Evolutionary conservation across 2,797 vertebrate genomes (phyloP).

Genomic region (Knipowitschia caucasica): DNA sequence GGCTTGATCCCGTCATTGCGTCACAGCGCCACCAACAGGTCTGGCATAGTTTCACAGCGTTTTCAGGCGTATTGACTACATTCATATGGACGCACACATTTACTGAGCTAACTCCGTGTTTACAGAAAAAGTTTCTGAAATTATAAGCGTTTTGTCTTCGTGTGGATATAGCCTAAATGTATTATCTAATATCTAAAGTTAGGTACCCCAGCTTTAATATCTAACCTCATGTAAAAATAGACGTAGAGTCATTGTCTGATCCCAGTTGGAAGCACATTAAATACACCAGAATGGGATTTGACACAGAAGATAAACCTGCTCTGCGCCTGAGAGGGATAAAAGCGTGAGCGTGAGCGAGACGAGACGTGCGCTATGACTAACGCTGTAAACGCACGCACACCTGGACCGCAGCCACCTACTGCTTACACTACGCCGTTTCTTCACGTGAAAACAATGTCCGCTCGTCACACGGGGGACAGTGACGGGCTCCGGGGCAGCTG

Average conservation of each 20-base stretch:
- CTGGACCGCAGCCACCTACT: slow-evolving; percentile 29
- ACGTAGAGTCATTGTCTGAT: background rate
- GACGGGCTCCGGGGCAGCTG: background rate
- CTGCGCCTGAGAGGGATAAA: slow-evolving; percentile 33
- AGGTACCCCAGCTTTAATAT: too few relatives aligned
- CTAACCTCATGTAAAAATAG: background rate
- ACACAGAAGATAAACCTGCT: slow-evolving; percentile 27
- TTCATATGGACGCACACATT: too few relatives aligned
- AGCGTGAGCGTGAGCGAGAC: slow-evolving; percentile 43
- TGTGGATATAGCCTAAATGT: too few relatives aligned
- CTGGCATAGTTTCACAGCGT: too few relatives aligned
- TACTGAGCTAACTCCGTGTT: too few relatives aligned
- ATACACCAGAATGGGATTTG: slow-evolving; percentile 26
- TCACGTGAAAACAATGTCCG: slow-evolving; percentile 33
- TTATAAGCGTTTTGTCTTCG: too few relatives aligned
- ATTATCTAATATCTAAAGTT: too few relatives aligned
- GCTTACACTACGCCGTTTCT: slow-evolving; percentile 1
- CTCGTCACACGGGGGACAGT: slow-evolving; percentile 26
- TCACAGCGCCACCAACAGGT: too few relatives aligned
- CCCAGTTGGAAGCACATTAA: slow-evolving; percentile 10
- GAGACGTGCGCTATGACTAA: slow-evolving; percentile 58
- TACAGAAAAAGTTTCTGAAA: too few relatives aligned
- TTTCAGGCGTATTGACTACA: too few relatives aligned
- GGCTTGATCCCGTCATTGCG: too few relatives aligned
- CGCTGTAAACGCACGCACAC: slow-evolving; percentile 37